Percentiles rank a stretch among this genome's conserved stretches.
These are phyloP conservation scores for Phasianus colchicus DNA, from an alignment of 2,113 vertebrate genomes.

Conservation along the genomic window DNA sequence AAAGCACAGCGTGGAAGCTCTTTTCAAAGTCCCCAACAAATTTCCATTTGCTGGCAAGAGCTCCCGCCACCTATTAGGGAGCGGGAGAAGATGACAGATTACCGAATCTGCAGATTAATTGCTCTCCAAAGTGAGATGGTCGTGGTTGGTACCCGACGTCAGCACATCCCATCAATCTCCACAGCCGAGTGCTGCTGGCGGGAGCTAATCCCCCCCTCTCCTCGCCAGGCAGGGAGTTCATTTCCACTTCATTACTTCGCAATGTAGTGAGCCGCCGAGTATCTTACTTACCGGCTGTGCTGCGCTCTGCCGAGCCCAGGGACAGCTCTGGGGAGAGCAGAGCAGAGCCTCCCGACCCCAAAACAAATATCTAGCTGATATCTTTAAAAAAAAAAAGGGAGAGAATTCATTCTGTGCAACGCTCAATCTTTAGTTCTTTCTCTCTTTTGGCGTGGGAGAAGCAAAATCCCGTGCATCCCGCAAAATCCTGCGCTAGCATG, in stretches of 20 bases:
- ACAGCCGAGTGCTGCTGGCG: neutral
- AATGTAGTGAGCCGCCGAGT: conserved; percentile 21
- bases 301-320: neutral
- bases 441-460: fast-evolving
- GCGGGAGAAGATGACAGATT: conserved; percentile 61
- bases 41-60: neutral
- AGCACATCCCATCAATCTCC: conserved; percentile 74
- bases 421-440: neutral
- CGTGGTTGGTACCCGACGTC: conserved; percentile 52
- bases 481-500: neutral
- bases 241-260: conserved; percentile 75
- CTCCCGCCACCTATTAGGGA: neutral
- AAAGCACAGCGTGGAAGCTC: neutral
- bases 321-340: fast-evolving
- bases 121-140: conserved; percentile 70
- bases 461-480: neutral
- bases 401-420: fast-evolving
- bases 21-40: conserved; percentile 16
- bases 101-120: conserved; percentile 64
- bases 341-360: neutral
- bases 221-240: conserved; percentile 46
- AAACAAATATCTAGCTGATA: fast-evolving
- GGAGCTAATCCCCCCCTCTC: conserved; percentile 31
- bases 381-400: neutral
- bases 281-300: conserved; percentile 24